phyloP scores from a whole-genome alignment of 1,140 invertebrate species.

The Drosophila kohkoa region DNA sequence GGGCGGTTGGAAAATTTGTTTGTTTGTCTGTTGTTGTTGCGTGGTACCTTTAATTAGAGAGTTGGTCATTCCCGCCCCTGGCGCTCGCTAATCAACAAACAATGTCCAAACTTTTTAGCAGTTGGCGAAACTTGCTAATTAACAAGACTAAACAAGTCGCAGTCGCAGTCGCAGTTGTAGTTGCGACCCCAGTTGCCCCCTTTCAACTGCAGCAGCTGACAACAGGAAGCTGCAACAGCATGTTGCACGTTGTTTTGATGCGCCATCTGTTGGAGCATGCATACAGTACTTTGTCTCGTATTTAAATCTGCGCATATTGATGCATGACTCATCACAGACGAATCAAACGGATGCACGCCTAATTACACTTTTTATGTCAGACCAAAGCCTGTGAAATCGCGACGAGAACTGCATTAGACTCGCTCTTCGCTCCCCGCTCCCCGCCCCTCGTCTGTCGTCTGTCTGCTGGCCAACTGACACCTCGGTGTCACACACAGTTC shows the following conservation, averaged over 20 bases:
- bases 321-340: constrained; percentile 65
- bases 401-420: neutral
- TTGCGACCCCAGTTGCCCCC: constrained; percentile 32
- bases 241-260: constrained; percentile 47
- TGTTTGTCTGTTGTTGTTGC: constrained; percentile 19
- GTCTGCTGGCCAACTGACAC: constrained; percentile 57
- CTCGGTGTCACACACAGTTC: constrained; percentile 40
- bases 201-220: constrained; percentile 18
- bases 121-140: constrained; percentile 52
- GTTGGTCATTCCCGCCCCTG: constrained; percentile 25
- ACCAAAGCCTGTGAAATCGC: constrained; percentile 7
- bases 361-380: constrained; percentile 71
- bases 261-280: constrained; percentile 14
- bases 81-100: constrained; percentile 43
- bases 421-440: neutral
- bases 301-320: neutral
- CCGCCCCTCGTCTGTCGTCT: constrained; percentile 2
- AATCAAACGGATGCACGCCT: constrained; percentile 54
- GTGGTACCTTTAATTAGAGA: constrained; percentile 51
- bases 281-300: neutral
- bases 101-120: constrained; percentile 38
- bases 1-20: constrained; percentile 40
- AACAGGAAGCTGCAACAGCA: constrained; percentile 42
- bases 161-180: neutral
- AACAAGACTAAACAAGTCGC: constrained; percentile 37